phyloP scores from a whole-genome alignment of 1,140 invertebrate genomes.

The Ylistrum balloti region DNA sequence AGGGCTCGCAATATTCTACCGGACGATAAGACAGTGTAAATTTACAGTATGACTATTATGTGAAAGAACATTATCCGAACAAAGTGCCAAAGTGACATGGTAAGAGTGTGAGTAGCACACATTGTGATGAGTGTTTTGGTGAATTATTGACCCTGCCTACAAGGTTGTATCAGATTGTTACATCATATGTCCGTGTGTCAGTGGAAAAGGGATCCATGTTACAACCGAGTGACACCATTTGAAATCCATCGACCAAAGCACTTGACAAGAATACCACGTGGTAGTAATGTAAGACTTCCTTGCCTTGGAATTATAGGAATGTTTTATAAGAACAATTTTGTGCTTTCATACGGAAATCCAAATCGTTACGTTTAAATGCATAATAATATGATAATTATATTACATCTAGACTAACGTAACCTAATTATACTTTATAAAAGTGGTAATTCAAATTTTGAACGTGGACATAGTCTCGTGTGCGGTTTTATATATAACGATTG shows the following conservation, averaged over 20 bases:
- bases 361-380: background rate
- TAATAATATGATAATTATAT: background rate
- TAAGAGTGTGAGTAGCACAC: background rate
- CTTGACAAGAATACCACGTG: background rate
- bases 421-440: background rate
- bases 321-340: background rate
- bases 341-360: background rate
- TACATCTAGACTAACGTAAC: background rate
- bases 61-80: background rate
- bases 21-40: background rate
- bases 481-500: background rate
- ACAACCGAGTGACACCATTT: background rate
- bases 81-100: background rate
- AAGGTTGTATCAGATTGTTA: background rate
- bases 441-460: conserved; percentile 17
- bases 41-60: background rate
- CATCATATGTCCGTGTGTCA: background rate
- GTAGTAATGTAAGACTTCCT: background rate
- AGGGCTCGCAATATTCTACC: background rate
- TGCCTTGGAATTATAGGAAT: background rate
- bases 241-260: conserved; percentile 1
- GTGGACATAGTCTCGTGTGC: background rate
- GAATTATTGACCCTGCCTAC: background rate
- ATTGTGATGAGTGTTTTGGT: background rate
- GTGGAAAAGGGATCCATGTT: background rate